Percentiles rank a stretch among this genome's conserved stretches.
phyloP scores from a whole-genome alignment of 2,888 invertebrate species.

The Stenodera caucasica region DNA sequence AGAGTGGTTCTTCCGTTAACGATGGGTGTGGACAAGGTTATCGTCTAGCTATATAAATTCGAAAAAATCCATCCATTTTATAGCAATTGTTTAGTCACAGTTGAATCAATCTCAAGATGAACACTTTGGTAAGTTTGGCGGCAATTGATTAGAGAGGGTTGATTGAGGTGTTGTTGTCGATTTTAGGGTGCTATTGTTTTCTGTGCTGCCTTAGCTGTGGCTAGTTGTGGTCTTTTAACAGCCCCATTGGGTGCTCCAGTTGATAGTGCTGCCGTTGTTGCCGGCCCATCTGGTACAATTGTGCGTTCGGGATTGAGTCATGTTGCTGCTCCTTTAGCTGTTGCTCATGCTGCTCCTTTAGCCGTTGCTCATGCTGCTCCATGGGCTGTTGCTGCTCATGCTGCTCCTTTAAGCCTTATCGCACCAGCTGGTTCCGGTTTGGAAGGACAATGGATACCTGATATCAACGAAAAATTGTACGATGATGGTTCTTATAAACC shows the following conservation, averaged over 20 bases:
- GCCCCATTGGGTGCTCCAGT: constrained; percentile 19
- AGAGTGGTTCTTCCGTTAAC: constrained; percentile 9
- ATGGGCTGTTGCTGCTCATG: constrained; percentile 11
- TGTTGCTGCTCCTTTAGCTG: constrained; percentile 33
- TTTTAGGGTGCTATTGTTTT: constrained; percentile 20
- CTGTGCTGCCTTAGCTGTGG: constrained; percentile 19
- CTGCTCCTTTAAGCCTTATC: constrained; percentile 26
- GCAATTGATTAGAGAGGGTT: not conserved
- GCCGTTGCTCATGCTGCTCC: constrained; percentile 29
- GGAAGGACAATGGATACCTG: constrained; percentile 45
- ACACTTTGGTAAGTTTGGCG: constrained; percentile 24
- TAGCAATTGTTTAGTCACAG: constrained; percentile 28
- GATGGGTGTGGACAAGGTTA: constrained; percentile 46
- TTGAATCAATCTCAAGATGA: constrained; percentile 18
- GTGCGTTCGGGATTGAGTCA: constrained; percentile 20
- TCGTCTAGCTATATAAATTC: constrained; percentile 37
- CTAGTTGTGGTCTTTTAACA: constrained; percentile 20
- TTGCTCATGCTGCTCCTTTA: constrained; percentile 15
- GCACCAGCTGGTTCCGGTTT: constrained; percentile 31
- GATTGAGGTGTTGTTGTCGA: not conserved
- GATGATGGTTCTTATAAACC: constrained; percentile 48
- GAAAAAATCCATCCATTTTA: constrained; percentile 30
- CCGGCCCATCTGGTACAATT: constrained; percentile 27
- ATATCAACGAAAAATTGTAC: constrained; percentile 42
- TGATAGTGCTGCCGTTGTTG: constrained; percentile 27